These are phyloP conservation scores for Diglossa cyanea DNA, from an alignment of 2,797 vertebrate genomes.

Conservation along the genomic window DNA sequence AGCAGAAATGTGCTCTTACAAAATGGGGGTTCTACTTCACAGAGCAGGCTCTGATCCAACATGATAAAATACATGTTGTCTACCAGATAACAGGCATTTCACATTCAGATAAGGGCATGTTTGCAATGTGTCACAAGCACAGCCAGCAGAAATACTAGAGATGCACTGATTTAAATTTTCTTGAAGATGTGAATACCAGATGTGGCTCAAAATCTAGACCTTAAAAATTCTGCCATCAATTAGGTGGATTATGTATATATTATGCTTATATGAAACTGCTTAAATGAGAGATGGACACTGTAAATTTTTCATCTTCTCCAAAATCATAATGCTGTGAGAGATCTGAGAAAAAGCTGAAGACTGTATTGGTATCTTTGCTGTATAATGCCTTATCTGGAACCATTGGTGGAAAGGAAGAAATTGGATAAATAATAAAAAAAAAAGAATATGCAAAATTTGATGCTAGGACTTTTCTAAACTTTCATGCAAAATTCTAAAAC, in stretches of 20 bases:
- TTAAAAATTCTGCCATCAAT: not conserved
- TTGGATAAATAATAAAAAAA: not conserved
- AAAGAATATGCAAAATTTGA: not conserved
- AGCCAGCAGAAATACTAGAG: slow-evolving; percentile 59
- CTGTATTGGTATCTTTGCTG: not conserved
- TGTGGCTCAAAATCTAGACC: not conserved
- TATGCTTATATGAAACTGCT: not conserved
- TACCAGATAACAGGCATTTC: slow-evolving; percentile 16
- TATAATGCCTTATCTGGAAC: not conserved
- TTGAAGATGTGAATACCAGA: slow-evolving; percentile 34
- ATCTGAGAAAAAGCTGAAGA: not conserved
- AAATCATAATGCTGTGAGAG: not conserved
- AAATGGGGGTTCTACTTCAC: slow-evolving; percentile 51
- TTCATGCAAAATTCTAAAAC: not conserved
- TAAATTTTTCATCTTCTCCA: not conserved
- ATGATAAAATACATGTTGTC: slow-evolving; percentile 45
- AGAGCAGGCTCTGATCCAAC: slow-evolving; percentile 37
- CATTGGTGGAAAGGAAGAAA: not conserved
- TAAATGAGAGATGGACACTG: not conserved
- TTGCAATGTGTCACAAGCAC: slow-evolving; percentile 51
- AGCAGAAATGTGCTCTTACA: slow-evolving; percentile 29
- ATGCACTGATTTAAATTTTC: slow-evolving; percentile 66
- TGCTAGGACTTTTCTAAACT: not conserved
- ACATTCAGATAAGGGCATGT: slow-evolving; percentile 61
- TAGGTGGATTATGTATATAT: not conserved